Evolutionary conservation across 2,113 vertebrate species (phyloP).

Genomic region (Anhinga rufa): DNA sequence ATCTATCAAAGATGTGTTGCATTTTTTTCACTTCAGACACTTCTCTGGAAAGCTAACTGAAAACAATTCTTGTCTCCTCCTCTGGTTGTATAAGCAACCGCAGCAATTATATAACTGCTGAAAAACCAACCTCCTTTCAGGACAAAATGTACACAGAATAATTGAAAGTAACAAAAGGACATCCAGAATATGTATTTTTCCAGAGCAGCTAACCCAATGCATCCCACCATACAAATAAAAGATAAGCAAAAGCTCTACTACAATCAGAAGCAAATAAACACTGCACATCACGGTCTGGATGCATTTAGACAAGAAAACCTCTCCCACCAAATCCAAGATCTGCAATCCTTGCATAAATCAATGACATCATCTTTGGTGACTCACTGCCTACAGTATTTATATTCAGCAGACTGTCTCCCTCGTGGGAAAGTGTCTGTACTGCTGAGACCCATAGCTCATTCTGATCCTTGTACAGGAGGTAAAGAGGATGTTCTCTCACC

Average conservation of each 20-base stretch:
- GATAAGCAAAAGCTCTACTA: neutral
- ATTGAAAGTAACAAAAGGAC: neutral
- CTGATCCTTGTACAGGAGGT: neutral
- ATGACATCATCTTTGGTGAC: neutral
- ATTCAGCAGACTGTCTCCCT: neutral
- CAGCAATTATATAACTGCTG: conserved; percentile 2
- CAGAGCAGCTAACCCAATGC: neutral
- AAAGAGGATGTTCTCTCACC: conserved; percentile 52
- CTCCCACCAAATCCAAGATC: conserved; percentile 5
- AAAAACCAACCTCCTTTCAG: neutral
- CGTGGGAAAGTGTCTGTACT: neutral
- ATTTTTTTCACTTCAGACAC: neutral
- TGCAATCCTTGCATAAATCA: conserved; percentile 31
- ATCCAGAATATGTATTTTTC: neutral
- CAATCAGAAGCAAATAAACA: neutral
- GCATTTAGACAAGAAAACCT: conserved; percentile 18
- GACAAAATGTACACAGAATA: neutral
- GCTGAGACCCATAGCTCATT: neutral
- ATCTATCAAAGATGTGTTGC: neutral
- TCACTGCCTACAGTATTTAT: neutral
- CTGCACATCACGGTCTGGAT: neutral
- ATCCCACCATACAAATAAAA: neutral
- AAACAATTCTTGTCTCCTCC: neutral
- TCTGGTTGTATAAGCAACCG: neutral
- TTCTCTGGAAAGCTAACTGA: neutral